These are phyloP conservation scores for Colossoma macropomum DNA, from an alignment of 2,113 vertebrate genomes.

Conservation along the genomic window DNA sequence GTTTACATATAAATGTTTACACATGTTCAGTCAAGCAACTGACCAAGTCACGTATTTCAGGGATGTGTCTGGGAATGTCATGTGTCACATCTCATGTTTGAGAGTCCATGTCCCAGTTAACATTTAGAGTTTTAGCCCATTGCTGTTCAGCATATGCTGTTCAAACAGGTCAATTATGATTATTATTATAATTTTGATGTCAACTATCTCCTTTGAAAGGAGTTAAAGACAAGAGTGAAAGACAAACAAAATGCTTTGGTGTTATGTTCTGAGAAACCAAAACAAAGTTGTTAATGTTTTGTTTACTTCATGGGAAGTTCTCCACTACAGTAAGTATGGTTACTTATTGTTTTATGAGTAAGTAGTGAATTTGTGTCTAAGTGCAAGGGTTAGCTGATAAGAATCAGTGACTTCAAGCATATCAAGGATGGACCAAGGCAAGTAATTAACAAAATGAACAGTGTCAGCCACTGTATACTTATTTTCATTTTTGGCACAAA, in stretches of 20 bases:
- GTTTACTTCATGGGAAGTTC: not conserved
- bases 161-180: not conserved
- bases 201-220: not conserved
- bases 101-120: not conserved
- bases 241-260: not conserved
- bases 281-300: conserved; percentile 29
- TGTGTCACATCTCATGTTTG: not conserved
- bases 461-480: no score
- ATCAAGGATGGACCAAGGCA: not conserved
- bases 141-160: not conserved
- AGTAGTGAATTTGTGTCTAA: not conserved
- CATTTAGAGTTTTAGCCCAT: not conserved
- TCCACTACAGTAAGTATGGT: not conserved
- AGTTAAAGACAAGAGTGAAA: not conserved
- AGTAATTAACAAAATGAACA: no score
- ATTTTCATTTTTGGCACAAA: no score
- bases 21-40: not conserved
- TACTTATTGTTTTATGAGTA: conserved; percentile 40
- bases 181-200: not conserved
- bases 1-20: conserved; percentile 14
- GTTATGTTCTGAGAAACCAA: not conserved
- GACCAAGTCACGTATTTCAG: not conserved
- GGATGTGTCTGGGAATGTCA: not conserved
- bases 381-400: conserved; percentile 17
- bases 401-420: not conserved